These are phyloP conservation scores for Morpho achilles DNA, from an alignment of 2,888 invertebrate species.

Conservation along the genomic window DNA sequence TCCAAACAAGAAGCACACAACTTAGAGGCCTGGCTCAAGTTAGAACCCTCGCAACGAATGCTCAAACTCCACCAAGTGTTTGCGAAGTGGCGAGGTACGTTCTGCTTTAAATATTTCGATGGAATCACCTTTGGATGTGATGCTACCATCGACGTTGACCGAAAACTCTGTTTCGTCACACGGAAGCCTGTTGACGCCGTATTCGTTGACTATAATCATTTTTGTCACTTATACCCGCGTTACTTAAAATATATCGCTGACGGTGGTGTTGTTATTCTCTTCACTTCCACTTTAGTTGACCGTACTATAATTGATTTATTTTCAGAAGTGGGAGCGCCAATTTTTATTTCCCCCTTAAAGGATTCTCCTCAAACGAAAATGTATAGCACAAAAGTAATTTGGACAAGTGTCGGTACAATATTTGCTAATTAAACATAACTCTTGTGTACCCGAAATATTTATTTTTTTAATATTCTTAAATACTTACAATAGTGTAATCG, in stretches of 20 bases:
- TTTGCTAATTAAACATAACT: constrained; percentile 37
- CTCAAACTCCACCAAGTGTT: not conserved
- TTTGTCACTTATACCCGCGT: not conserved
- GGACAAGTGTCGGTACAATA: constrained; percentile 42
- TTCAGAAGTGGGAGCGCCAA: not conserved
- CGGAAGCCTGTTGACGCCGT: not conserved
- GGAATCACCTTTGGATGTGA: not conserved
- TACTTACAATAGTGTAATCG: too few relatives aligned
- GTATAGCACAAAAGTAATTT: constrained; percentile 32
- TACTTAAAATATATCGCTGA: not conserved
- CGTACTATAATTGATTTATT: not conserved
- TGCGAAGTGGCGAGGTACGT: too few relatives aligned
- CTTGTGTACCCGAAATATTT: too few relatives aligned
- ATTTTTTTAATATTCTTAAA: too few relatives aligned
- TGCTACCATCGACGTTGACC: not conserved
- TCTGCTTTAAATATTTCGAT: not conserved
- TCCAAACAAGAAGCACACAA: too few relatives aligned
- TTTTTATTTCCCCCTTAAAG: not conserved
- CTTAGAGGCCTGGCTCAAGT: not conserved
- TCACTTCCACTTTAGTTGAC: not conserved
- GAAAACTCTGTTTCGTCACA: not conserved
- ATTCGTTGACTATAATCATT: not conserved
- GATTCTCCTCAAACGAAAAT: not conserved
- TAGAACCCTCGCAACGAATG: not conserved
- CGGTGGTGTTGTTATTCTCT: constrained; percentile 3